These are phyloP conservation scores for Salmo trutta DNA, from an alignment of 2,797 vertebrate genomes.

Conservation along the genomic window DNA sequence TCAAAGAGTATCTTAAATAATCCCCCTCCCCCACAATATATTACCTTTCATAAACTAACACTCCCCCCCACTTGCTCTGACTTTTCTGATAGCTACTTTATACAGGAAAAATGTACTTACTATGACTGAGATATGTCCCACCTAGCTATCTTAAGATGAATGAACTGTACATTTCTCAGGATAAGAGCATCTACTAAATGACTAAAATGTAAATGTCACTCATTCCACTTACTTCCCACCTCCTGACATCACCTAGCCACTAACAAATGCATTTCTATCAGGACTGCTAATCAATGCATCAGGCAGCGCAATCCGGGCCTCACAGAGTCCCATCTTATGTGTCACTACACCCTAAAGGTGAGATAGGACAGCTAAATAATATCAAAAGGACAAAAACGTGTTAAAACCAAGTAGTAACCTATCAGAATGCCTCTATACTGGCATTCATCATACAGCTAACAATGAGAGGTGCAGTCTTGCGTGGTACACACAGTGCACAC, in stretches of 20 bases:
- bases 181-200: conserved; percentile 45
- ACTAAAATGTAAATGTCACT: background rate
- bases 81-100: too few species aligned
- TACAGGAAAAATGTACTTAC: too few species aligned
- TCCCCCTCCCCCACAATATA: too few species aligned
- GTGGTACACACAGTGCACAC: conserved; percentile 44
- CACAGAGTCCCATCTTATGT: conserved; percentile 40
- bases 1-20: too few species aligned
- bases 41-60: too few species aligned
- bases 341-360: conserved; percentile 48
- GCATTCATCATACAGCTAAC: conserved; percentile 77
- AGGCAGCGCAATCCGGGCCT: conserved; percentile 61
- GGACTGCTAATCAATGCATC: conserved; percentile 53
- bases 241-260: conserved; percentile 47
- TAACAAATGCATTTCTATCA: conserved; percentile 42
- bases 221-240: conserved; percentile 53
- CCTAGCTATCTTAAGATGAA: too few species aligned
- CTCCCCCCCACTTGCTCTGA: too few species aligned
- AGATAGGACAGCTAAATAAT: conserved; percentile 43
- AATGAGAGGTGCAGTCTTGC: conserved; percentile 48
- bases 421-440: conserved; percentile 68
- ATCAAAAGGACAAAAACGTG: conserved; percentile 60
- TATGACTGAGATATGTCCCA: too few species aligned
- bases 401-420: conserved; percentile 75
- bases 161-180: conserved; percentile 46